Percentiles rank a stretch among this genome's conserved stretches.
phyloP scores from a whole-genome alignment of 2,113 vertebrate genomes.

The Fukomys damarensis region DNA sequence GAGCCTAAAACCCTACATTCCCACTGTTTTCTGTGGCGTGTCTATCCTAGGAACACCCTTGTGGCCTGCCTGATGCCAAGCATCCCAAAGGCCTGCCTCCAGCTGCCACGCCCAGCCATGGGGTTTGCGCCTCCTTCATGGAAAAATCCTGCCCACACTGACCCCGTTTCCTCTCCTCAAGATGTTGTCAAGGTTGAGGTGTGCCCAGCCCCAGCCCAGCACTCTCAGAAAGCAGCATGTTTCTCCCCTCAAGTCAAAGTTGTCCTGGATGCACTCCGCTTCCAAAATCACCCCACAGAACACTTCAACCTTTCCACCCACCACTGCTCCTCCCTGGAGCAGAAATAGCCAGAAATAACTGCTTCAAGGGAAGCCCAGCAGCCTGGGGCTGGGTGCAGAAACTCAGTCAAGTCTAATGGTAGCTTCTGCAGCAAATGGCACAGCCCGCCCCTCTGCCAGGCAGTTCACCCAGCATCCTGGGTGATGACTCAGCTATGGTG shows the following conservation, averaged over 20 bases:
- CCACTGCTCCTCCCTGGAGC: conserved; percentile 51
- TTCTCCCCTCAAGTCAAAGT: neutral
- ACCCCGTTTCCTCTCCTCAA: neutral
- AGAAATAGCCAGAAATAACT: conserved; percentile 76
- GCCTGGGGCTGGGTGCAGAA: neutral
- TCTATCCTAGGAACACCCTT: neutral
- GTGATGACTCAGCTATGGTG: neutral
- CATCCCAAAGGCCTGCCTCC: neutral
- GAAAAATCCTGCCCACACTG: neutral
- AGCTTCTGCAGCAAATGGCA: conserved; percentile 15
- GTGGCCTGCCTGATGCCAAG: neutral
- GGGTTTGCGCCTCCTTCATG: neutral
- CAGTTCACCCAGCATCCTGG: neutral
- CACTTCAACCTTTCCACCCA: conserved; percentile 61
- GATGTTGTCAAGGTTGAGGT: neutral
- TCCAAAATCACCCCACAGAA: conserved; percentile 41
- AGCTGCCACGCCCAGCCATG: neutral
- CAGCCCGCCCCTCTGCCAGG: neutral
- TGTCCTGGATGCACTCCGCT: neutral
- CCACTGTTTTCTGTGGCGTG: neutral
- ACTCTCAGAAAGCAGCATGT: neutral
- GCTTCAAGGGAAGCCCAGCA: conserved; percentile 42
- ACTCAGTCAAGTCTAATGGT: neutral
- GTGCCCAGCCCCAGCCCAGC: neutral
- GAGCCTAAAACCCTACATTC: neutral